Evolutionary conservation across 2,888 invertebrate genomes (phyloP).

Genomic region (Bombylius discolor): DNA sequence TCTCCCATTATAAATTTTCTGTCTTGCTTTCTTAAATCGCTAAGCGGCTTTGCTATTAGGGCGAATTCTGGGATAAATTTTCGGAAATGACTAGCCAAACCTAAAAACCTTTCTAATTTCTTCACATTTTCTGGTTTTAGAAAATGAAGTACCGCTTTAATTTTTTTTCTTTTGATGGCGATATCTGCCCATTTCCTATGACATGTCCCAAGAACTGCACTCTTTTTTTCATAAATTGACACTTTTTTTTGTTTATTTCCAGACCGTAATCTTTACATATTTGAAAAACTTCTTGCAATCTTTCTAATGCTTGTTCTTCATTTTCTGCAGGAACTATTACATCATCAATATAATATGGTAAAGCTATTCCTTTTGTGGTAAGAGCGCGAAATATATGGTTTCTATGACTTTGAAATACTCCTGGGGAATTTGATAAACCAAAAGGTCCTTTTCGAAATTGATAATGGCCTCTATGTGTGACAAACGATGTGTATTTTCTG

Average conservation of each 20-base stretch:
- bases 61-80: conserved; percentile 16
- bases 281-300: conserved; percentile 5
- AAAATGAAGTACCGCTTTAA: conserved; percentile 16
- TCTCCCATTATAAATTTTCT: background rate
- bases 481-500: too few relatives aligned
- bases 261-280: conserved; percentile 6
- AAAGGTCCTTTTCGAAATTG: too few relatives aligned
- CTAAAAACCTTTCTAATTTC: conserved; percentile 19
- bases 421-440: conserved; percentile 17
- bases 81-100: conserved; percentile 18
- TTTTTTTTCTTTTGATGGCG: conserved; percentile 15
- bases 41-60: conserved; percentile 15
- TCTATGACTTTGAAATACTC: conserved; percentile 16
- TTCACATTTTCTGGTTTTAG: conserved; percentile 17
- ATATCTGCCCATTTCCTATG: conserved; percentile 15
- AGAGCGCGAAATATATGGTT: conserved; percentile 12
- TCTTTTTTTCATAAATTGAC: conserved; percentile 10
- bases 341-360: conserved; percentile 20
- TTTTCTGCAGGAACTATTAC: conserved; percentile 15
- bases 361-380: conserved; percentile 7
- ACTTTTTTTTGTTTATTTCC: conserved; percentile 10
- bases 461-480: too few relatives aligned
- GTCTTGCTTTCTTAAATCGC: conserved; percentile 13
- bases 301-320: conserved; percentile 5
- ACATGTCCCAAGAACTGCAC: conserved; percentile 20